A percentile compares a stretch with the other conserved stretches of the same genome.
phyloP scores from a whole-genome alignment of 92 coral and sea anemone species.

The Zoanthus sansibaricus region DNA sequence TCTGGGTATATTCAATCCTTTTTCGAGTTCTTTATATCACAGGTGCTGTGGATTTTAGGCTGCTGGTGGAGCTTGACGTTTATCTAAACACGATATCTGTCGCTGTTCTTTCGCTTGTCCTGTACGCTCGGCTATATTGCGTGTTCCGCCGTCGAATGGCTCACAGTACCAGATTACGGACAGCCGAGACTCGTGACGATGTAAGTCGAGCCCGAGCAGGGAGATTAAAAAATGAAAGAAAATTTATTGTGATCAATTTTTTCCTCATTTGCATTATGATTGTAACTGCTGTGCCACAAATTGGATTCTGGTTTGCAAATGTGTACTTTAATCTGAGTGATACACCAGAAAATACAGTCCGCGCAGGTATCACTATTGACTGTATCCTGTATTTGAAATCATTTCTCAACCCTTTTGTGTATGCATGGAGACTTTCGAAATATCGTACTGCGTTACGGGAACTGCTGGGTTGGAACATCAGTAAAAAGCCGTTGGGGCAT shows the following conservation, averaged over 20 bases:
- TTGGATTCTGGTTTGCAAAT: conserved; percentile 2
- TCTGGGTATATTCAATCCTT: conserved; percentile 33
- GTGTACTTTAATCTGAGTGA: not conserved
- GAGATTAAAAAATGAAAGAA: conserved; percentile 8
- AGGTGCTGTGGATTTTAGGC: not conserved
- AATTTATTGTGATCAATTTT: conserved; percentile 18
- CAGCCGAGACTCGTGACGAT: conserved; percentile 8
- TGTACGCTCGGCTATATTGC: conserved; percentile 25
- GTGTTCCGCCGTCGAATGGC: conserved; percentile 24
- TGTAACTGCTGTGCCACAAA: not conserved
- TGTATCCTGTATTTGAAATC: not conserved
- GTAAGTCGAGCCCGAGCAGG: not conserved
- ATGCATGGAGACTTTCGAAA: conserved; percentile 39
- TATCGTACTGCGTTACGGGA: conserved; percentile 27
- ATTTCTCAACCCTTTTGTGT: conserved; percentile 33
- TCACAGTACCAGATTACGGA: not conserved
- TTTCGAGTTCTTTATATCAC: conserved; percentile 3
- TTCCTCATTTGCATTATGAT: conserved; percentile 6
- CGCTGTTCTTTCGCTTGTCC: not conserved
- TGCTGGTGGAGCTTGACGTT: not conserved
- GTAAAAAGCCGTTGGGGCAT: not conserved
- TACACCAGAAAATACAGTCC: not conserved
- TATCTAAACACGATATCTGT: conserved; percentile 6
- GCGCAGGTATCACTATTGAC: not conserved
- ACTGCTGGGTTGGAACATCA: not conserved